A percentile compares a stretch with the other conserved stretches of the same genome.
Conservation (phyloP, 2,113 vertebrate genomes). For the Conger conger region DNA sequence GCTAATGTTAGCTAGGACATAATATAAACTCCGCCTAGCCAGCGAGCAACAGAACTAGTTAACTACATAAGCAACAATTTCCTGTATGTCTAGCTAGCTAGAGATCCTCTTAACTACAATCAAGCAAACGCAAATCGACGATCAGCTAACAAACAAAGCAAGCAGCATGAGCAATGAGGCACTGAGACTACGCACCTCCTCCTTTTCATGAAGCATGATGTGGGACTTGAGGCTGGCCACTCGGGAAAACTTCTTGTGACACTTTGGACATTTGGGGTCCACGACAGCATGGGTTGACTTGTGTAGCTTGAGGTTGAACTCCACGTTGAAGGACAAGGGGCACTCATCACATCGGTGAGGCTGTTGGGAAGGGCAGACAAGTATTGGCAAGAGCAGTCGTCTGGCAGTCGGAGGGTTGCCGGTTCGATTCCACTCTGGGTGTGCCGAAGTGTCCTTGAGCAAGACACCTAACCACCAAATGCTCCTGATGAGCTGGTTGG, state of each 20-base stretch:
- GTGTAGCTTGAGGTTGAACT: conserved; percentile 94
- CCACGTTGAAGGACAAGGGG: conserved; percentile 92
- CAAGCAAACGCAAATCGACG: neutral
- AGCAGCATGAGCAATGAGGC: neutral
- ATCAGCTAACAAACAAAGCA: neutral
- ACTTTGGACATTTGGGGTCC: conserved; percentile 89
- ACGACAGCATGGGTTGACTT: conserved; percentile 88
- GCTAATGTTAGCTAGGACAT: too few relatives aligned
- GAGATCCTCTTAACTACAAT: neutral
- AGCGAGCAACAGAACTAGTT: too few relatives aligned
- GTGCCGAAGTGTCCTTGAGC: too few relatives aligned
- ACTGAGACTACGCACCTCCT: conserved; percentile 77
- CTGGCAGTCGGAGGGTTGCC: too few relatives aligned
- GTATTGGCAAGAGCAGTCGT: too few relatives aligned
- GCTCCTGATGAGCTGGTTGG: too few relatives aligned
- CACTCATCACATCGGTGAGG: conserved; percentile 95
- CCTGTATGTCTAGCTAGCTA: too few relatives aligned
- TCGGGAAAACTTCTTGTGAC: conserved; percentile 91
- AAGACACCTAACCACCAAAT: too few relatives aligned
- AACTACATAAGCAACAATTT: too few relatives aligned
- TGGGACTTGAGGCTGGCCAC: conserved; percentile 97
- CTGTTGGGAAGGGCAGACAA: conserved; percentile 54
- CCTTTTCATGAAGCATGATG: conserved; percentile 95
- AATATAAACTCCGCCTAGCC: too few relatives aligned
- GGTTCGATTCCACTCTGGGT: too few relatives aligned